Conservation (phyloP, 2,797 vertebrate genomes). For the Acanthurus leucopareius region DNA sequence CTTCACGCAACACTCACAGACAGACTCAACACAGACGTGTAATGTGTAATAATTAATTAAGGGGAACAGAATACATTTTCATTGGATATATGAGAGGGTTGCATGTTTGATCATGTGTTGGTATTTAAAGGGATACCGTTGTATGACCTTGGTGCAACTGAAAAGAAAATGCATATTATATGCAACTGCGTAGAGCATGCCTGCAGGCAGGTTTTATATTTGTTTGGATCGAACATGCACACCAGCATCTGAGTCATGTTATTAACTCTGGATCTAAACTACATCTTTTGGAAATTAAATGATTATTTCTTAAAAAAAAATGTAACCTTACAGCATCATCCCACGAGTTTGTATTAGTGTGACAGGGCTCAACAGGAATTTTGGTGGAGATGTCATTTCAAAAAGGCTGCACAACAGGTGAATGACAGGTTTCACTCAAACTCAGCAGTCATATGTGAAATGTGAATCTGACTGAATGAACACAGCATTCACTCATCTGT, state of each 20-base stretch:
- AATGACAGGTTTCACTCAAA: conserved; percentile 16
- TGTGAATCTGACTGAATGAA: background rate
- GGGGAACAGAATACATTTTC: conserved; percentile 28
- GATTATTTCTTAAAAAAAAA: background rate
- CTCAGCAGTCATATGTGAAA: conserved; percentile 4
- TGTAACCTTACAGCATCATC: background rate
- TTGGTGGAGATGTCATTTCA: conserved; percentile 28
- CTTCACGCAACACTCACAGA: conserved; percentile 23
- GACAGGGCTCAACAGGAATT: conserved; percentile 2
- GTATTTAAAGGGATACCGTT: background rate
- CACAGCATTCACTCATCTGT: background rate
- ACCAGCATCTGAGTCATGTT: no score
- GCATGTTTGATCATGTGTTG: conserved; percentile 31
- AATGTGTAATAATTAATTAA: conserved; percentile 46
- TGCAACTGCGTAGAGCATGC: background rate
- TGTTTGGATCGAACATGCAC: background rate
- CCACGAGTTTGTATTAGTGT: conserved; percentile 12
- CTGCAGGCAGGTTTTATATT: background rate
- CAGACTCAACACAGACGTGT: conserved; percentile 41
- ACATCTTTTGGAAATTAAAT: background rate
- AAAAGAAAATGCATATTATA: no score
- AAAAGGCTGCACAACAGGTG: conserved; percentile 5
- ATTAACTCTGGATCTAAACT: background rate
- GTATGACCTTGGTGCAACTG: conserved; percentile 16
- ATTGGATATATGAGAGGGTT: conserved; percentile 7